Percentiles rank a stretch among this genome's conserved stretches.
Conservation (phyloP, 2,888 invertebrate genomes). For the Stratiomys singularior region DNA sequence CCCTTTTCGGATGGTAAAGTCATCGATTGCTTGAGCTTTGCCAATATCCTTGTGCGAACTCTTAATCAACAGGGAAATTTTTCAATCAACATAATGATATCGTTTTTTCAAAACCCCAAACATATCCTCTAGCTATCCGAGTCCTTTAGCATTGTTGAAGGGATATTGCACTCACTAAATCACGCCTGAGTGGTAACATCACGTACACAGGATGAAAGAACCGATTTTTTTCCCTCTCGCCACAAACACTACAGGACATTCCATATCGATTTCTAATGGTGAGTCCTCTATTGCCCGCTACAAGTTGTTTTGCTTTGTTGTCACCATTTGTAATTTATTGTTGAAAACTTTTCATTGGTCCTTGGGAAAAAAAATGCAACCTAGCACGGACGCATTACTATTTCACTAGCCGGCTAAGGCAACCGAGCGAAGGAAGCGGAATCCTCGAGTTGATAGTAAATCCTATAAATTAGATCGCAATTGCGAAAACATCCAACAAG, state of each 20-base stretch:
- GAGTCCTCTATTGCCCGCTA: constrained; percentile 4
- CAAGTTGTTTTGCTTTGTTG: constrained; percentile 11
- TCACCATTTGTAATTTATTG: constrained; percentile 28
- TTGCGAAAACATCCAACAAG: constrained; percentile 34
- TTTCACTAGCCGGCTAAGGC: no score
- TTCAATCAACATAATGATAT: constrained; percentile 32
- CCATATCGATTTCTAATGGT: constrained; percentile 4
- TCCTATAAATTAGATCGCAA: constrained; percentile 5
- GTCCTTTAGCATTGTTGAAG: not conserved
- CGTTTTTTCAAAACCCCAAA: constrained; percentile 16
- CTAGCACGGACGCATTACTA: not conserved
- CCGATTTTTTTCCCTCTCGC: not conserved
- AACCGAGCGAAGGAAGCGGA: not conserved
- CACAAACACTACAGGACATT: constrained; percentile 10
- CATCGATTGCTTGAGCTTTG: not conserved
- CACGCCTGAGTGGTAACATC: constrained; percentile 4
- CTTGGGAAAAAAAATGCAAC: not conserved
- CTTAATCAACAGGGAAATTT: constrained; percentile 25
- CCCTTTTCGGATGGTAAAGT: not conserved
- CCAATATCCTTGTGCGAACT: not conserved
- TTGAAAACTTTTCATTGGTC: not conserved
- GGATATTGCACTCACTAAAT: constrained; percentile 28
- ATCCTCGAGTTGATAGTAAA: not conserved
- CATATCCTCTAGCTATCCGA: not conserved
- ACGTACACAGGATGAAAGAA: not conserved